Conservation (phyloP, 2,113 vertebrate species). For the Pomatorhinus ruficollis region DNA sequence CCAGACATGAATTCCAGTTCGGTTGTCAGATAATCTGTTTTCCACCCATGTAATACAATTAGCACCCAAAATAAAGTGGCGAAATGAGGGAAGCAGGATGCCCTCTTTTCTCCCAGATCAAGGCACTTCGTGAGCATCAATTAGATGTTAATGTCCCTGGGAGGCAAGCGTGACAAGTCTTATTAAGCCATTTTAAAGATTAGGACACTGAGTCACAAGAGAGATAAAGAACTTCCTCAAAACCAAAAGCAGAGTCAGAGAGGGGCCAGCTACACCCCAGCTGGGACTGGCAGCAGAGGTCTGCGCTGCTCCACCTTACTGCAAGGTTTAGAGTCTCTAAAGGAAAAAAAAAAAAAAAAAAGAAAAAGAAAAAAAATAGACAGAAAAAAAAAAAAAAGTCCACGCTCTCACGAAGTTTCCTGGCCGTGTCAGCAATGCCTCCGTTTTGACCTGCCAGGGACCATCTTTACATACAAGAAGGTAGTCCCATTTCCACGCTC, state of each 20-base stretch:
- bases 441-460: neutral
- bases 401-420: neutral
- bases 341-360: fast-evolving
- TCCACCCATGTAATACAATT: neutral
- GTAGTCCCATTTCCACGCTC: neutral
- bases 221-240: conserved; percentile 56
- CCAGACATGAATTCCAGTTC: neutral
- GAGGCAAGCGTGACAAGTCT: conserved; percentile 50
- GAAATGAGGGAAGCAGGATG: neutral
- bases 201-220: conserved; percentile 36
- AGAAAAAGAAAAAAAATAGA: too few relatives aligned
- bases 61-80: neutral
- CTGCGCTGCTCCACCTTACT: neutral
- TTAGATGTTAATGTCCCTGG: conserved; percentile 42
- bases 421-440: neutral
- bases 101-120: conserved; percentile 35
- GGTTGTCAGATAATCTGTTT: neutral
- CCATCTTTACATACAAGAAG: neutral
- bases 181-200: conserved; percentile 50
- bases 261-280: neutral
- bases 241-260: neutral
- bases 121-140: conserved; percentile 32
- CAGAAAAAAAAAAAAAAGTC: fast-evolving
- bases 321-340: too few relatives aligned
- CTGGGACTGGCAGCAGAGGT: neutral